Base-by-base conservation (phyloP, 1,140 invertebrate species). In the Philotrypesis tridentata region DNA sequence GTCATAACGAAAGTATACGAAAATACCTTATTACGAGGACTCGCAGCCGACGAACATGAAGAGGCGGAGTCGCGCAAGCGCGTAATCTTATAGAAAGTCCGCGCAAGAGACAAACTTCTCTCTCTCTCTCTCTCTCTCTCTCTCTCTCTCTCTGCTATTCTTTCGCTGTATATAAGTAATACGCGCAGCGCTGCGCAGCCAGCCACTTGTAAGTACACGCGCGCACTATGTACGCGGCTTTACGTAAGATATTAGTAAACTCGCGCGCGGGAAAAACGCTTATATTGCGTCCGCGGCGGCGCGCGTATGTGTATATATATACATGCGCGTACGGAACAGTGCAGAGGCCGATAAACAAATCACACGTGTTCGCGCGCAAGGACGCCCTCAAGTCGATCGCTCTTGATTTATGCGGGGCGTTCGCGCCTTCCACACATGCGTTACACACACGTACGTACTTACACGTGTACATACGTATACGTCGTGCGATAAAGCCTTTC, bases 61-160 rank as follows among this genome's bases (percentile, higher is more conserved):
- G 48, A 17, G 48, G 48, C 48, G 5, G 48, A 55, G 48, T 5
- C 21, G 33, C 33, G 33, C 33, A 9, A 37, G 33, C 63, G 63
- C 63, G 63, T 67, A 67, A 67, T 67, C 27, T n/a, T n/a, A 25
- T 67, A 67, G 63, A 67, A 67, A 67, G 63, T 67, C 27, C 7
- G 1, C 25, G 9, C 23, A 7, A 48, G 17, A 48, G 17, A 48
- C 43, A 48, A 48, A 17, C 43, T 14, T 17, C 43, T 21, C n/a
- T n/a, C n/a, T n/a, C n/a, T n/a, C n/a, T n/a, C n/a, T n/a, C n/a
- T n/a, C n/a, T n/a, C n/a, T n/a, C n/a, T n/a, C n/a, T n/a, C n/a
- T n/a, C n/a, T n/a, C n/a, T n/a, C n/a, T n/a, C n/a, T n/a, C n/a
- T n/a, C n/a, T n/a, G 43, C 43, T 48, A 48, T 48, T 48, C 43